Evolutionary conservation across 2,888 invertebrate genomes (phyloP).

Genomic region (Lymantria dispar): DNA sequence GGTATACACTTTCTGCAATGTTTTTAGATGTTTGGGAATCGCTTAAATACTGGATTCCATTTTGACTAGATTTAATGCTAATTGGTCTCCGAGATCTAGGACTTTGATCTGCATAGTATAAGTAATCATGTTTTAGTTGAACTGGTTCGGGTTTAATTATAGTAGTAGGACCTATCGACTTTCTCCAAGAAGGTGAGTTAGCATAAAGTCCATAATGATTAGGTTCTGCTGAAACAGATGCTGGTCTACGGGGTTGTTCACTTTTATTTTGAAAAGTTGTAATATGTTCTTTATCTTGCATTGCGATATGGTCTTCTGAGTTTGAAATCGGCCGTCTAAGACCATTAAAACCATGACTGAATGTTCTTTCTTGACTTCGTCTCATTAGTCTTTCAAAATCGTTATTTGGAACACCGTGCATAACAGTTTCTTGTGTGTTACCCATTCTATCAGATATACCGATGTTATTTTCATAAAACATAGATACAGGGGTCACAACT

Average conservation of each 20-base stretch:
- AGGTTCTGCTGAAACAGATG: conserved; percentile 77
- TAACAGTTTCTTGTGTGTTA: conserved; percentile 46
- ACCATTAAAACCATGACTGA: conserved; percentile 71
- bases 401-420: conserved; percentile 72
- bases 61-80: conserved; percentile 82
- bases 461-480: conserved; percentile 73
- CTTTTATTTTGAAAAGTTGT: conserved; percentile 53
- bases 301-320: conserved; percentile 78
- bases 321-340: conserved; percentile 74
- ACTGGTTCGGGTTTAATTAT: conserved; percentile 67
- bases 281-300: conserved; percentile 72
- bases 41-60: conserved; percentile 73
- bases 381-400: conserved; percentile 77
- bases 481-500: conserved; percentile 75
- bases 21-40: conserved; percentile 72
- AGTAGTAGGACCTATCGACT: conserved; percentile 50
- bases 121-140: conserved; percentile 75
- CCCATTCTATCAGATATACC: conserved; percentile 55
- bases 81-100: conserved; percentile 89
- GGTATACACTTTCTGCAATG: conserved; percentile 54
- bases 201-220: conserved; percentile 69
- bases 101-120: conserved; percentile 87
- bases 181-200: conserved; percentile 71
- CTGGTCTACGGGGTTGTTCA: conserved; percentile 73
- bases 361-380: conserved; percentile 70